Evolutionary conservation across 2,888 invertebrate species (phyloP), one percentile per base, ranked within the genome.

Genomic region (Papilio protenor): DNA sequence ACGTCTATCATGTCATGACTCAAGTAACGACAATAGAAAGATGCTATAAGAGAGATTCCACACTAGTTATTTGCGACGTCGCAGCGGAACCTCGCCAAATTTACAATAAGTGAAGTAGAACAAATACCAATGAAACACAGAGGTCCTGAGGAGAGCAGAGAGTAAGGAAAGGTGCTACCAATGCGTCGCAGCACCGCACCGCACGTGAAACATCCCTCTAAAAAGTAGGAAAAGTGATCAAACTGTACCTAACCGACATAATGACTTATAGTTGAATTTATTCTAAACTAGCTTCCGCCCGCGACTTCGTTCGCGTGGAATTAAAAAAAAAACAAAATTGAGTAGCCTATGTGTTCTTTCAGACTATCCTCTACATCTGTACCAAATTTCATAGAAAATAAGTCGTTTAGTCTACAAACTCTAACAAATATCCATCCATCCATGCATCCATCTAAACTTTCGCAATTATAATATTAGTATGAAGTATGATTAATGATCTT

Each of bases 1-100:
- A 66, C 66, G 45, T 66, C 64, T 66, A 5, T 66, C n/a, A 66
- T 66, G 40, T 40, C 18, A 66, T 66, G 66, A 66, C 2, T 66
- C 66, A 66, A 66, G 21, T 40, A 66, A 66, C 5, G n/a, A 40
- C 27, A 66, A 66, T 18, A 33, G 64, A 21, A 21, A 66, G 11
- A 66, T 45, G 4, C 45, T n/a, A 66, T 40, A 66, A 66, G 45
- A 11, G 18, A 10, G 57, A 21, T 57, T 21, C 57, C 27, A 27
- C 16, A 27, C 14, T 27, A 59, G 3, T 27, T 27, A n/a, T 61
- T 27, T 16, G 14, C n/a, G 6, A n/a, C 10, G n/a, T 14, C 2
- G 61, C 12, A 57, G 21, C 2, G 57, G 21, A 3, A 23, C 21
- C 10, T 5, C 6, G n/a, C 11, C 14, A 16, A 3, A 16, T 3